Evolutionary conservation across 2,888 invertebrate species (phyloP).

Genomic region (Ethmia dodecea): DNA sequence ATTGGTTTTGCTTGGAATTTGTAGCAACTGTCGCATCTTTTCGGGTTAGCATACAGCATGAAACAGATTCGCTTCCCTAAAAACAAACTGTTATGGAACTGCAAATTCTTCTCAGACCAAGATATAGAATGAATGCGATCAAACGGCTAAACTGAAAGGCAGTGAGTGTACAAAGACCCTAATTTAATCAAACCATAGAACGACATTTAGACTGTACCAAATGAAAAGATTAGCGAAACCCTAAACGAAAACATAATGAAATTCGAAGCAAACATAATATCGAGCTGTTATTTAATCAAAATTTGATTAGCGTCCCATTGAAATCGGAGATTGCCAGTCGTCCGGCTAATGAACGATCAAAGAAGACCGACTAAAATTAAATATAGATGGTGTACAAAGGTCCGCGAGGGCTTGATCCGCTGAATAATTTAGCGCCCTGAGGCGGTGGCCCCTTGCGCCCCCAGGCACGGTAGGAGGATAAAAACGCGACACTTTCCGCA

Average conservation of each 20-base stretch:
- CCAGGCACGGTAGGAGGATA: no score
- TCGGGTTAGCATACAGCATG: no score
- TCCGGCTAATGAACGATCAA: conserved; percentile 27
- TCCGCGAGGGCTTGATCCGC: conserved; percentile 26
- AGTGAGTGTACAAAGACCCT: not conserved
- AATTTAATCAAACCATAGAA: conserved; percentile 9
- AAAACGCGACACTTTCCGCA: no score
- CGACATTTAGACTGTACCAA: conserved; percentile 5
- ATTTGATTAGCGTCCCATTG: conserved; percentile 20
- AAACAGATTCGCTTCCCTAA: no score
- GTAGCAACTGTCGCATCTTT: no score
- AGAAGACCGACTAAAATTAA: conserved; percentile 11
- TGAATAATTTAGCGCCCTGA: conserved; percentile 1
- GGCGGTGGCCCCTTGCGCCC: no score
- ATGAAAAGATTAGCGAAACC: conserved; percentile 5
- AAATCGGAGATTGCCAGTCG: conserved; percentile 19
- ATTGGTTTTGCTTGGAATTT: no score
- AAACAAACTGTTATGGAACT: no score
- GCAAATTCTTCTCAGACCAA: no score
- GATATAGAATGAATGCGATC: no score
- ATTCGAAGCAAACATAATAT: conserved; percentile 12
- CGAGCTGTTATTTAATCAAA: conserved; percentile 12
- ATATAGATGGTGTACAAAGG: conserved; percentile 6
- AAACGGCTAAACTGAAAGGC: no score
- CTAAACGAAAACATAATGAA: conserved; percentile 4